Evolutionary conservation across 2,797 vertebrate genomes (phyloP).

Genomic region (Poecilia gillii): DNA sequence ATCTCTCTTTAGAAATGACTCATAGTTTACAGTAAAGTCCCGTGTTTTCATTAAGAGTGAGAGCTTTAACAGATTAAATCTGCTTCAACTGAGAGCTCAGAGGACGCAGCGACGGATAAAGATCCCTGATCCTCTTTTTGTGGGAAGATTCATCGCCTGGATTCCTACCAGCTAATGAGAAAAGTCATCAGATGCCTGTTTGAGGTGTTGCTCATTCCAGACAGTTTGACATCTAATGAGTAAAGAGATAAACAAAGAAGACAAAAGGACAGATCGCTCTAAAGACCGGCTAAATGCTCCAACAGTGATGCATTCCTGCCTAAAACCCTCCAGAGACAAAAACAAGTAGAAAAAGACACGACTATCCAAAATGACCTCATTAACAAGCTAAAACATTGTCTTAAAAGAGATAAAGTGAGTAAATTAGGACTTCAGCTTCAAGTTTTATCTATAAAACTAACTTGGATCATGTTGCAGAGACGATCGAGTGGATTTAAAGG

Average conservation of each 20-base stretch:
- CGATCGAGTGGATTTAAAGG: conserved; percentile 2
- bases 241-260: conserved; percentile 30
- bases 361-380: background rate
- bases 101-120: background rate
- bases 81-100: background rate
- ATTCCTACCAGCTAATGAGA: conserved; percentile 52
- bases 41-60: background rate
- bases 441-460: background rate
- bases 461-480: background rate
- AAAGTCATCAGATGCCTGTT: conserved; percentile 49
- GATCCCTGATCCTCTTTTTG: background rate
- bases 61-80: background rate
- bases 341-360: background rate
- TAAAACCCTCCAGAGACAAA: background rate
- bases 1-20: background rate
- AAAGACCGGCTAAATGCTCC: conserved; percentile 9
- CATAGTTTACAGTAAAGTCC: background rate
- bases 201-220: conserved; percentile 57
- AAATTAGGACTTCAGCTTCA: background rate
- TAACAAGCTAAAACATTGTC: background rate
- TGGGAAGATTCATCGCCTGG: conserved; percentile 19
- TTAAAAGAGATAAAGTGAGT: background rate
- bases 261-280: conserved; percentile 11
- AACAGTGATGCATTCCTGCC: background rate
- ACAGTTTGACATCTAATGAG: conserved; percentile 27